Conservation (phyloP, 1,140 invertebrate species). For the Pseudoatta argentina region DNA sequence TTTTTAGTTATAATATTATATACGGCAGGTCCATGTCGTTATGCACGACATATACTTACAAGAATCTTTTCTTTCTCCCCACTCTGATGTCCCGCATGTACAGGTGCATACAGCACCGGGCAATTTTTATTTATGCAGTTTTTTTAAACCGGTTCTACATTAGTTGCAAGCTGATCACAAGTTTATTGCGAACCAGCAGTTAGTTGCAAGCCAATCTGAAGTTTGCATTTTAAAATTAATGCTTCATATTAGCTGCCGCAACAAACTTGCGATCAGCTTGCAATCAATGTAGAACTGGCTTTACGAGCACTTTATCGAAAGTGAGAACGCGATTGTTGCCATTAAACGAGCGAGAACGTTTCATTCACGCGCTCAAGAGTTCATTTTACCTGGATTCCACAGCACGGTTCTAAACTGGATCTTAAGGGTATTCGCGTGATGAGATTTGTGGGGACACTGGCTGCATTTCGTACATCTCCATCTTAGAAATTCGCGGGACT, state of each 20-base stretch:
- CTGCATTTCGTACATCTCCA: conserved; percentile 35
- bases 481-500: not conserved
- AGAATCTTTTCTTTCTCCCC: not conserved
- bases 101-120: conserved; percentile 14
- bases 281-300: no score
- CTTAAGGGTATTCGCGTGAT: conserved; percentile 29
- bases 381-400: conserved; percentile 33
- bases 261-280: no score
- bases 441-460: conserved; percentile 6
- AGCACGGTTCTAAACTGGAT: conserved; percentile 26
- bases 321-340: conserved; percentile 59
- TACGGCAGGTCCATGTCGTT: not conserved
- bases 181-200: no score
- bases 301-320: conserved; percentile 53
- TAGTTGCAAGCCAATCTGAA: no score
- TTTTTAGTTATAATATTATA: not conserved
- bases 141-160: not conserved
- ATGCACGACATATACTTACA: not conserved
- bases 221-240: no score
- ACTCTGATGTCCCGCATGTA: not conserved
- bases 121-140: conserved; percentile 43
- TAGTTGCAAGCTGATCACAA: no score
- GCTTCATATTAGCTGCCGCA: no score
- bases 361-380: not conserved
- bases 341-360: conserved; percentile 46